Evolutionary conservation across 2,888 invertebrate species (phyloP).

Genomic region (Orthosia gothica): DNA sequence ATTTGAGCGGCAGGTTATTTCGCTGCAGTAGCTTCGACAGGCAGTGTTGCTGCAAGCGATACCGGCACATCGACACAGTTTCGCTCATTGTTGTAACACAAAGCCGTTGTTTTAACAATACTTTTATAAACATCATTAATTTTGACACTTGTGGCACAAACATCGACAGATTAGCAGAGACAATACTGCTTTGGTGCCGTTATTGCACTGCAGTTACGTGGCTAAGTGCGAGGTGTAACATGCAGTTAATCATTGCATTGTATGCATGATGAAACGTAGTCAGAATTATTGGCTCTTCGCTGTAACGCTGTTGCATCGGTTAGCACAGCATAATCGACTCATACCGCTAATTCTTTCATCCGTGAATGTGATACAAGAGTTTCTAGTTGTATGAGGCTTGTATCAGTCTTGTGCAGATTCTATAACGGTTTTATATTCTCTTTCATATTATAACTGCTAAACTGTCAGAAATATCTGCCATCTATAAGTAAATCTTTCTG

Average conservation of each 20-base stretch:
- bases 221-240: slow-evolving; percentile 17
- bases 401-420: neutral
- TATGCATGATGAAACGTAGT: slow-evolving; percentile 41
- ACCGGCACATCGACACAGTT: slow-evolving; percentile 20
- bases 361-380: slow-evolving; percentile 32
- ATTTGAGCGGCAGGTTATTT: neutral
- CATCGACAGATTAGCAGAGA: slow-evolving; percentile 9
- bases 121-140: slow-evolving; percentile 36
- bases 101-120: slow-evolving; percentile 9
- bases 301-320: slow-evolving; percentile 44
- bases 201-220: slow-evolving; percentile 29
- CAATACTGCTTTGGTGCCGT: slow-evolving; percentile 25
- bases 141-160: slow-evolving; percentile 31
- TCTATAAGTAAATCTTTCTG: neutral
- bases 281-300: slow-evolving; percentile 26
- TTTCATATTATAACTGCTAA: neutral
- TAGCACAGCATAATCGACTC: slow-evolving; percentile 28
- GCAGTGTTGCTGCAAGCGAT: slow-evolving; percentile 3
- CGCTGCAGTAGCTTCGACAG: neutral
- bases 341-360: slow-evolving; percentile 32
- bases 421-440: neutral
- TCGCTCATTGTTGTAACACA: slow-evolving; percentile 19
- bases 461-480: neutral
- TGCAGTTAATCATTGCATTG: slow-evolving; percentile 44
- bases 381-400: slow-evolving; percentile 18